Base-by-base conservation (phyloP, 1,140 invertebrate species). In the Magallana angulata region DNA sequence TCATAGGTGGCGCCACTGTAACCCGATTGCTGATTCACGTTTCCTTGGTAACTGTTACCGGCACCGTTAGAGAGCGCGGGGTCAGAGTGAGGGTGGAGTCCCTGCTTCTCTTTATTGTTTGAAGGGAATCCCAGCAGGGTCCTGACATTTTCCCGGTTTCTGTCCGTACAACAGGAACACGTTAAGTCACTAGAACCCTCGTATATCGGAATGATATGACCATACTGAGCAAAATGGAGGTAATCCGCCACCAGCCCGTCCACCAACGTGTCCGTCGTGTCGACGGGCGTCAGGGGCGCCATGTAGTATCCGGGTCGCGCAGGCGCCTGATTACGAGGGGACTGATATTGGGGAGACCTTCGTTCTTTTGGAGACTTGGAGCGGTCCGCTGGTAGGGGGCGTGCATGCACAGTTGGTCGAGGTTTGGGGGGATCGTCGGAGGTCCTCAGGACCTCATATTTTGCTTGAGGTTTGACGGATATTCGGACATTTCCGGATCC, bases 161-260 rank as follows among this genome's bases (percentile, higher is more conserved):
- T 90, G 11, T 91, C 90, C 8, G 86, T 90, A 86, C 92, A 93
- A 87, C 92, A 91, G 1, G 92, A 86, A 85, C 92, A 93, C 11
- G 88, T 68, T 30, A 89, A 76, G 18, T 18, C 80, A 12, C 91
- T 89, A 11, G 88, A 89, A 9, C 91, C 92, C 57, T 91, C 89
- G 64, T 91, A 90, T 56, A 92, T 89, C 16, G 92, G 92, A 9
- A 92, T 89, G 1, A 91, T 89, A 64, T 91, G 88, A 14, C 92
- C 90, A 82, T 92, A 92, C 24, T 88, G 81, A 4, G 92, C 88
- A 87, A 89, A 92, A 84, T 93, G 91, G 8, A 93, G 89, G 85
- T 93, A 93, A 62, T 93, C 91, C 7, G 91, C 90, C 1, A 92
- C 91, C 16, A 93, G 71, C n/a, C 92, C 90, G 58, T 92, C 92